Evolutionary conservation across 2,113 vertebrate species (phyloP).

Genomic region (Macaca nemestrina): DNA sequence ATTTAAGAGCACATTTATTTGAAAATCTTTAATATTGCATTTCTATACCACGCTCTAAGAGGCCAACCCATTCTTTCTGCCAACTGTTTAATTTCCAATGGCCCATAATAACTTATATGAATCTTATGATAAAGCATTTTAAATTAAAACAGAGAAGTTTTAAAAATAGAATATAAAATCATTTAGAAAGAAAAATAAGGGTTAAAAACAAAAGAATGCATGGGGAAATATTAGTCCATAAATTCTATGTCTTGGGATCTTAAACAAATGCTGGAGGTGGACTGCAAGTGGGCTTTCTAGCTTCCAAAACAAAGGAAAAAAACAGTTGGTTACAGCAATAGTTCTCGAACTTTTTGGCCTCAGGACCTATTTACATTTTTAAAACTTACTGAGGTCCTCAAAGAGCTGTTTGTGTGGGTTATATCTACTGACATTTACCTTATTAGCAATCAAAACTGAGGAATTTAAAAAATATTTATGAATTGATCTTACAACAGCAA

Average conservation of each 20-base stretch:
- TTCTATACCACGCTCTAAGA: not conserved
- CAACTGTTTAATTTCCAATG: not conserved
- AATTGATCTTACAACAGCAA: not conserved
- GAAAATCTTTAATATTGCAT: slow-evolving; percentile 39
- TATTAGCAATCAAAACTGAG: slow-evolving; percentile 15
- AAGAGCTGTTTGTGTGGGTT: not conserved
- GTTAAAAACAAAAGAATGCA: not conserved
- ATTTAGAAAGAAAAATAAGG: not conserved
- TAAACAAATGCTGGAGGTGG: not conserved
- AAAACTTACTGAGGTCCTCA: not conserved
- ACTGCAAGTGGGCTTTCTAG: not conserved
- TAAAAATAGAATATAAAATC: slow-evolving; percentile 26
- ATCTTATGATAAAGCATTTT: not conserved
- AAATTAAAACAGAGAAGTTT: not conserved
- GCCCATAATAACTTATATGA: not conserved
- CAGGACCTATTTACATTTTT: not conserved
- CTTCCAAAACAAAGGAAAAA: not conserved
- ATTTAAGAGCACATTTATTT: slow-evolving; percentile 29
- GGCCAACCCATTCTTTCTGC: not conserved
- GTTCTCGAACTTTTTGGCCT: not conserved
- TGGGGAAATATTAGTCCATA: not conserved
- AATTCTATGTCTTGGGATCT: not conserved
- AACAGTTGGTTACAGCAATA: not conserved
- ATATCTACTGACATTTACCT: not conserved
- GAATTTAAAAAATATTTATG: not conserved